Evolutionary conservation across 2,797 vertebrate genomes (phyloP), one percentile per base, ranked within the genome.

Genomic region (Chelon labrosus): DNA sequence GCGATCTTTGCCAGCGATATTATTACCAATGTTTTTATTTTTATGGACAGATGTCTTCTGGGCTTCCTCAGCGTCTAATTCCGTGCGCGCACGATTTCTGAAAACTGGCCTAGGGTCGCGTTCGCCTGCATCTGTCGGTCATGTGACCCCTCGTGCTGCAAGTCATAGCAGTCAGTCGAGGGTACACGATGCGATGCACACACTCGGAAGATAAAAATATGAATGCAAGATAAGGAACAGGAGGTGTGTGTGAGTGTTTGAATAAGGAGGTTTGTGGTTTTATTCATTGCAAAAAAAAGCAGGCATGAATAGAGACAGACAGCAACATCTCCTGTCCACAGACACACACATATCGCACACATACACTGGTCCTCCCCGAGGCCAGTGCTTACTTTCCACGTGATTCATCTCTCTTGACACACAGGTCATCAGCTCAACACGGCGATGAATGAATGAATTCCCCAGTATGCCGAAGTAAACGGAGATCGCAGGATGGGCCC

Each of bases 361-460:
- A 62, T 49, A 65, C 67, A 51, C 55, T 3, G 27, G 57, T 73
- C 53, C 47, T 46, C 69, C 82, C 57, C 10, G 4, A 57, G 73
- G 85, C 70, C 59, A 66, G 66, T 22, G 70, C 64, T 79, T 82
- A 49, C 52, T 70, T 73, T 73, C 82, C 80, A 76, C 76, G 70
- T 83, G 85, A 90, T 84, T 87, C 73, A 83, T 84, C 61, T 82
- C 65, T 78, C 60, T 47, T 77, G 77, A 84, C 89, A 86, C 80
- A 53, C 82, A 83, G 89, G 87, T 87, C 87, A 87, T 88, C 76
- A 71, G 82, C 82, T 89, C 80, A 81, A 83, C 83, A 84, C 79
- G 68, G 61, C 79, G 88, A 89, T 91, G 84, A 89, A 87, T 88
- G 89, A 88, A 87, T 70, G 84, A 89, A 89, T 88, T 84, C 70